Conservation (phyloP, 2,888 invertebrate species). For the Colostygia pectinataria region DNA sequence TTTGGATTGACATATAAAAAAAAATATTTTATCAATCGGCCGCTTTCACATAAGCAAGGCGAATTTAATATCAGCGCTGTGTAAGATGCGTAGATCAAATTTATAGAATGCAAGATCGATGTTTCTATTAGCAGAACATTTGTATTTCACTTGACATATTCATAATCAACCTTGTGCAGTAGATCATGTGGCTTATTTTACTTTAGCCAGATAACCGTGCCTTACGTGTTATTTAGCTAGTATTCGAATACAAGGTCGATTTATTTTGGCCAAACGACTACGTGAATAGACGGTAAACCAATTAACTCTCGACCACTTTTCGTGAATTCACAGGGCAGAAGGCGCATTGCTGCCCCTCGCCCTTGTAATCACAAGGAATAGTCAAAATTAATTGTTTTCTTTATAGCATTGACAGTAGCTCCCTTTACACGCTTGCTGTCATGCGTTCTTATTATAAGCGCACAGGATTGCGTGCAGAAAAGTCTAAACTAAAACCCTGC, state of each 20-base stretch:
- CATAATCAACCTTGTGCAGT: neutral
- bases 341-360: too few species aligned
- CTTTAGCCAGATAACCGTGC: neutral
- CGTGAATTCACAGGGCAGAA: too few species aligned
- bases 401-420: too few species aligned
- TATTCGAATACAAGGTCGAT: neutral
- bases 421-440: too few species aligned
- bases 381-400: too few species aligned
- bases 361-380: too few species aligned
- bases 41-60: slow-evolving; percentile 2
- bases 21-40: slow-evolving; percentile 12
- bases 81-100: slow-evolving; percentile 4
- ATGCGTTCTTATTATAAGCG: too few species aligned
- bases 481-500: too few species aligned
- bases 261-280: neutral
- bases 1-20: slow-evolving; percentile 5
- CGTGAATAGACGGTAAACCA: too few species aligned
- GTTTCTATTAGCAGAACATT: neutral
- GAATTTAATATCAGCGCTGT: slow-evolving; percentile 4
- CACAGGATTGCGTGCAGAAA: too few species aligned
- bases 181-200: neutral
- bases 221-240: too few species aligned
- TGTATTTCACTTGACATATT: neutral
- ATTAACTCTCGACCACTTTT: too few species aligned
- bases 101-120: neutral